phyloP scores from a whole-genome alignment of 1,140 invertebrate species.

The roundworm (Caenorhabditis elegans) region WBcel235 BX284602.5:6754501-6755000 shows the following conservation, averaged over 20 bases:
- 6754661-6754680: too few relatives aligned
- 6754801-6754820: too few relatives aligned
- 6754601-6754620: neutral
- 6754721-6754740: neutral
- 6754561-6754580: neutral
- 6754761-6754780: neutral
- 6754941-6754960: neutral
- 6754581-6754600: neutral
- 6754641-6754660: neutral
- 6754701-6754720: neutral
- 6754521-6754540: neutral
- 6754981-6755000: neutral
- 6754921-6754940: too few relatives aligned
- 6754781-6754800: too few relatives aligned
- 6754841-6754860: neutral
- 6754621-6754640: neutral
- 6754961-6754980: neutral
- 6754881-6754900: neutral
- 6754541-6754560: conserved; percentile 3
- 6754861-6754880: neutral
- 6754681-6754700: neutral
- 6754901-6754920: neutral
- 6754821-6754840: too few relatives aligned
- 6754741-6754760: neutral
- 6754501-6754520: neutral